Percentiles rank a stretch among this genome's conserved stretches.
Evolutionary conservation across 2,113 vertebrate genomes (phyloP).

Genomic region (Proterorhinus semilunaris): DNA sequence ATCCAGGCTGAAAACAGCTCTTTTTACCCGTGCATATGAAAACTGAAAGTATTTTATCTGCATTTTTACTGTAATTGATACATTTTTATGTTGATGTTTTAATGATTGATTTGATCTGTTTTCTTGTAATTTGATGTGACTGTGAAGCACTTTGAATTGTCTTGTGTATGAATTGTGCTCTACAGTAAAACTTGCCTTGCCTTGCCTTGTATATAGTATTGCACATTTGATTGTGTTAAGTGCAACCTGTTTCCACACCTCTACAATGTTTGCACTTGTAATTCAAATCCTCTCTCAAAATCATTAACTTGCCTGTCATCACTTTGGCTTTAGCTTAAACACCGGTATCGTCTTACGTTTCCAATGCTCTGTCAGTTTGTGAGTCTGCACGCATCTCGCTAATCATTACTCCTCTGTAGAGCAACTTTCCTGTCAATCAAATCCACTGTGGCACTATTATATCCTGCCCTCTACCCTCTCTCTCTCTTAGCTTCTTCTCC

Average conservation of each 20-base stretch:
- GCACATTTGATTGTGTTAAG: neutral
- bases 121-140: no score
- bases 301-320: neutral
- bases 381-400: constrained; percentile 26
- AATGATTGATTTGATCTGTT: no score
- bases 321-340: constrained; percentile 1
- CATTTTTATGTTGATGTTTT: no score
- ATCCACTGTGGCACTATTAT: constrained; percentile 74
- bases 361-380: constrained; percentile 19
- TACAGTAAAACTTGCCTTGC: no score
- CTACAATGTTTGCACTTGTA: constrained; percentile 13
- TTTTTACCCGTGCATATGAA: no score
- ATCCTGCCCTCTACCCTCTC: constrained; percentile 32
- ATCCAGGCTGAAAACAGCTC: no score
- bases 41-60: no score
- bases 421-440: constrained; percentile 68
- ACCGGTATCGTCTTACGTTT: constrained; percentile 4
- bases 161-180: no score
- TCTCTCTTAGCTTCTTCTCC: constrained; percentile 42
- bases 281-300: constrained; percentile 18
- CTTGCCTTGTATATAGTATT: neutral
- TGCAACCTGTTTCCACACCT: constrained; percentile 5
- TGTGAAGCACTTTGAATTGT: no score
- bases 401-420: constrained; percentile 46
- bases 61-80: no score